Conservation (phyloP, 2,797 vertebrate species). For the Pseudochirops corinnae region DNA sequence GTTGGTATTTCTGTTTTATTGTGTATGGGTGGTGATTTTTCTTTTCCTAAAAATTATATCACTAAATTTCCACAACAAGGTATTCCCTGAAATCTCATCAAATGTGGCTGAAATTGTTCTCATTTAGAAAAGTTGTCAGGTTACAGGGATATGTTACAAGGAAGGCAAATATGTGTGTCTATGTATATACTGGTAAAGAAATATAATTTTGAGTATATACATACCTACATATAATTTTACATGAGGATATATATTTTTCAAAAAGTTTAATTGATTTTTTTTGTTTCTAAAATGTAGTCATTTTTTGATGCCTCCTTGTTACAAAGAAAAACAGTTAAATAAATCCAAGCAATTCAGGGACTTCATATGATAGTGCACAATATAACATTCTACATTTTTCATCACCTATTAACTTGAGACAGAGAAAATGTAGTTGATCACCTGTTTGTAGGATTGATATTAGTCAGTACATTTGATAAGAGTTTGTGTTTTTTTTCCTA, state of each 20-base stretch:
- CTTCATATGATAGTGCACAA: not conserved
- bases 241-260: not conserved
- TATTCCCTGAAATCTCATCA: constrained; percentile 44
- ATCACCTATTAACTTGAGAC: not conserved
- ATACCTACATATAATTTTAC: not conserved
- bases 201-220: not conserved
- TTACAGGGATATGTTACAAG: not conserved
- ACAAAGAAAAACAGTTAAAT: not conserved
- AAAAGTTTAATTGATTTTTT: not conserved
- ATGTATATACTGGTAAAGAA: not conserved
- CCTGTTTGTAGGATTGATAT: not conserved
- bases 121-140: constrained; percentile 28
- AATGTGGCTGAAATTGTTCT: constrained; percentile 37
- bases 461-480: not conserved
- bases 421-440: not conserved
- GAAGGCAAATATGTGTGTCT: not conserved
- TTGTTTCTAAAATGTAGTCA: not conserved
- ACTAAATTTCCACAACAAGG: constrained; percentile 21
- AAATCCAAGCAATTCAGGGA: not conserved
- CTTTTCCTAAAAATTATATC: constrained; percentile 40
- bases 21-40: not conserved
- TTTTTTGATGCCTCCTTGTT: not conserved
- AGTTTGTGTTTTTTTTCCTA: not conserved
- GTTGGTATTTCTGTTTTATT: not conserved
- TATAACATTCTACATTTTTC: not conserved